Base-by-base conservation (phyloP, 30 jellyfish, hydroid and myxozoan genomes). In the Chironex yamaguchii region DNA sequence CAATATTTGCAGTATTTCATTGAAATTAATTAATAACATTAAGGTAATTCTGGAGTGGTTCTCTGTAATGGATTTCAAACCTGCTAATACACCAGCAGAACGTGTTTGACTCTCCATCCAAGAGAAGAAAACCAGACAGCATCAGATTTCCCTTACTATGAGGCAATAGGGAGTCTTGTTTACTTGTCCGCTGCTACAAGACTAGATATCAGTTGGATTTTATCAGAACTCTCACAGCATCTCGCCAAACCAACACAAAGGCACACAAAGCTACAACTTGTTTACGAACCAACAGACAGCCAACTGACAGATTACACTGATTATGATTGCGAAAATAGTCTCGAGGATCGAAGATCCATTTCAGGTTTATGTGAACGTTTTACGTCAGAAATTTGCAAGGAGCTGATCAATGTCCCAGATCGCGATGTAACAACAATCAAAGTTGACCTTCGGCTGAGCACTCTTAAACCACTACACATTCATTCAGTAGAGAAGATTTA, bases 41-140 rank as follows among this genome's bases (percentile, higher is more conserved):
- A n/a, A 70, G 6, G 87, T 75, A 21, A 74, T 74, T 49, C 29
- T 74, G 30, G 29, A 74, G 0, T 58, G 48, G 49, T 74, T 74
- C 58, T 2, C 31, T 11, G 52, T 49, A 75, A 3, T 58, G 0
- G 87, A 74, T 6, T 48, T 73, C 58, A 74, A 74, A 3, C 58
- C 79, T 4, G 54, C 58, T n/a, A 48, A 21, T 74, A 74, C 87
- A 42, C 87, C 87, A 3, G 79, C 87, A 17, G 62, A 74, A 63
- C 49, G 6, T 20, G 12, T 4, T 33, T 27, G 26, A 14, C 34
- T 2, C 54, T 74, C 17, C 2, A 0, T 1, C 73, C 52, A 32
- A 23, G n/a, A n/a, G n/a, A n/a, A n/a, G 58, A 74, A 50, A 48
- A 71, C 36, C 48, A 36, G 35, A 50, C 4, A n/a, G 3, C 79